These are phyloP conservation scores for Anoplolepis gracilipes DNA, from an alignment of 1,140 invertebrate species.

Conservation along the genomic window DNA sequence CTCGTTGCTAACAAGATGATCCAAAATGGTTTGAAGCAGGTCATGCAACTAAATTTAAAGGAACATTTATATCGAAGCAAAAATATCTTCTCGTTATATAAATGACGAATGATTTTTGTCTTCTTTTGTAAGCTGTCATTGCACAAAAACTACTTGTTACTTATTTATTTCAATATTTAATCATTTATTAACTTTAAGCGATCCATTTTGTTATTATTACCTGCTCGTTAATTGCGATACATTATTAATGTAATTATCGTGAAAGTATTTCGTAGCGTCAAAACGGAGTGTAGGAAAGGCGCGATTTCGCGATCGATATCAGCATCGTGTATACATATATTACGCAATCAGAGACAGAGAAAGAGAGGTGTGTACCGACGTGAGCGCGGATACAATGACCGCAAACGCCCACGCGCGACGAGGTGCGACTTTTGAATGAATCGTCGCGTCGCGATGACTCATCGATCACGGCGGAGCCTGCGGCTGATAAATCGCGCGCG, in stretches of 20 bases:
- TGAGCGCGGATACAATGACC: constrained; percentile 49
- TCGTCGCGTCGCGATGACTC: constrained; percentile 61
- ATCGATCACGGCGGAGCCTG: constrained; percentile 47
- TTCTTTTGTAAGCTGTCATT: background rate
- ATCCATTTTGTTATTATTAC: background rate
- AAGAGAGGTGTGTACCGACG: constrained; percentile 13
- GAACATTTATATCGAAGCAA: background rate
- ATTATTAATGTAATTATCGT: background rate
- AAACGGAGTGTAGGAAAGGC: constrained; percentile 39
- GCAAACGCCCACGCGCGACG: constrained; percentile 32
- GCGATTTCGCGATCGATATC: constrained; percentile 66
- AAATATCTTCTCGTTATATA: background rate
- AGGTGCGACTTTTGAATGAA: constrained; percentile 69
- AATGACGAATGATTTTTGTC: too few species aligned
- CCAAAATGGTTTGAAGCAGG: background rate
- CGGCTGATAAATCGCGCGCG: constrained; percentile 24
- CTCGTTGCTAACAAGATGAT: too few species aligned
- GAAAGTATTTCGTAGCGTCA: background rate
- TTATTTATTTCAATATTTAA: too few species aligned
- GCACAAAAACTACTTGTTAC: too few species aligned
- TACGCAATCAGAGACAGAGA: constrained; percentile 46
- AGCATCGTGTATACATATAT: constrained; percentile 49
- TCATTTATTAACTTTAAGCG: too few species aligned
- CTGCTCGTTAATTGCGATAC: background rate
- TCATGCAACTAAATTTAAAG: background rate